Evolutionary conservation across 2,888 invertebrate genomes (phyloP).

Genomic region (Molorchus minor): DNA sequence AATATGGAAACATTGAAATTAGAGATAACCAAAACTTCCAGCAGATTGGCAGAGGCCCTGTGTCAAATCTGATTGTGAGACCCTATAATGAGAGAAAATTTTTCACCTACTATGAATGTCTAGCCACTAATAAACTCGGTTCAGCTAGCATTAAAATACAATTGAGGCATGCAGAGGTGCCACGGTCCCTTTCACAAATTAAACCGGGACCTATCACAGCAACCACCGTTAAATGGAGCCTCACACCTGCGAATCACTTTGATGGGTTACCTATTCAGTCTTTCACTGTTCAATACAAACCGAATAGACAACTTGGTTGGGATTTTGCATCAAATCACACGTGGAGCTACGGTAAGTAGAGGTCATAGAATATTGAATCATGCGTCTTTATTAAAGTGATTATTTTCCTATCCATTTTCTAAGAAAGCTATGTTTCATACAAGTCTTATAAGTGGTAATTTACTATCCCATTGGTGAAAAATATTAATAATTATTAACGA

Average conservation of each 20-base stretch:
- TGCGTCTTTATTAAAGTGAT: too few relatives aligned
- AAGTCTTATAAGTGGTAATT: too few relatives aligned
- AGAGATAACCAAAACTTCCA: constrained; percentile 44
- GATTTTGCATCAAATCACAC: constrained; percentile 74
- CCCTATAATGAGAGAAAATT: constrained; percentile 72
- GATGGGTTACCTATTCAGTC: constrained; percentile 80
- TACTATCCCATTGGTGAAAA: too few relatives aligned
- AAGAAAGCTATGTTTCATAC: too few relatives aligned
- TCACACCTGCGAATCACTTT: constrained; percentile 78
- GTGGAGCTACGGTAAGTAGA: constrained; percentile 74
- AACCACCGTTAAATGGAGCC: constrained; percentile 83
- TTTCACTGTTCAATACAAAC: constrained; percentile 80
- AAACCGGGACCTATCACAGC: constrained; percentile 78
- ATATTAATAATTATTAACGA: too few relatives aligned
- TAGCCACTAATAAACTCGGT: constrained; percentile 82
- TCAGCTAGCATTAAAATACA: constrained; percentile 68
- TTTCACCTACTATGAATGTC: constrained; percentile 82
- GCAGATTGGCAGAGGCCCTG: constrained; percentile 68
- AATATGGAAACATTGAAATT: constrained; percentile 61
- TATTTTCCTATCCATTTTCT: too few relatives aligned
- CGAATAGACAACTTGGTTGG: constrained; percentile 74
- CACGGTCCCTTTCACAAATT: constrained; percentile 72
- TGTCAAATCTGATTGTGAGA: constrained; percentile 75
- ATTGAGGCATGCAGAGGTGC: constrained; percentile 60
- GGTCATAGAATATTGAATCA: too few relatives aligned